These are phyloP conservation scores for Tachyglossus aculeatus DNA, from an alignment of 2,797 vertebrate genomes.

Conservation along the genomic window DNA sequence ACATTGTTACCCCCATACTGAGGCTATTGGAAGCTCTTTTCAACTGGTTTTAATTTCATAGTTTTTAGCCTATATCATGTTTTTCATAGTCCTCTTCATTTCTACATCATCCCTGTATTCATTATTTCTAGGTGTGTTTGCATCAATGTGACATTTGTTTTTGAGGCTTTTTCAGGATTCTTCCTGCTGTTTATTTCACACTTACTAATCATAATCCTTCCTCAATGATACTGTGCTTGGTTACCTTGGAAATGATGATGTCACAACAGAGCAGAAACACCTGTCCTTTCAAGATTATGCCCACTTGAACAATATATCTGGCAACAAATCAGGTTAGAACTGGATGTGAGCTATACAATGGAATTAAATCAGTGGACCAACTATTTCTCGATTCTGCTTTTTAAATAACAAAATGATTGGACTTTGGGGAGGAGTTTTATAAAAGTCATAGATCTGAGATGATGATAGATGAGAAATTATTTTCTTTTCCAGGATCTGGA, in stretches of 20 bases:
- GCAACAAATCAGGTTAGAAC: conserved; percentile 11
- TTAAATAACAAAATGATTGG: too few species aligned
- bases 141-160: conserved; percentile 22
- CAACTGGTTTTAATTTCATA: neutral
- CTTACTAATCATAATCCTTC: conserved; percentile 44
- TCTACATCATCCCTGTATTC: neutral
- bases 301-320: conserved; percentile 22
- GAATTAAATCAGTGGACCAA: conserved; percentile 15
- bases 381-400: too few species aligned
- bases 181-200: conserved; percentile 44
- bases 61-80: neutral
- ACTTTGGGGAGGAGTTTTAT: too few species aligned
- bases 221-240: conserved; percentile 21
- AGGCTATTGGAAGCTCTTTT: neutral
- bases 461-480: too few species aligned
- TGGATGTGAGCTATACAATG: conserved; percentile 30
- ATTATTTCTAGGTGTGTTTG: conserved; percentile 13
- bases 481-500: too few species aligned
- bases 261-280: conserved; percentile 43
- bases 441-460: too few species aligned
- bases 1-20: too few species aligned
- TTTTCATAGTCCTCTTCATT: neutral
- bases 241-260: conserved; percentile 37
- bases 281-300: conserved; percentile 34
- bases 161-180: conserved; percentile 7